Percentiles rank a stretch among this genome's conserved stretches.
Conservation (phyloP, 2,797 vertebrate genomes). For the Austrolebias charrua region DNA sequence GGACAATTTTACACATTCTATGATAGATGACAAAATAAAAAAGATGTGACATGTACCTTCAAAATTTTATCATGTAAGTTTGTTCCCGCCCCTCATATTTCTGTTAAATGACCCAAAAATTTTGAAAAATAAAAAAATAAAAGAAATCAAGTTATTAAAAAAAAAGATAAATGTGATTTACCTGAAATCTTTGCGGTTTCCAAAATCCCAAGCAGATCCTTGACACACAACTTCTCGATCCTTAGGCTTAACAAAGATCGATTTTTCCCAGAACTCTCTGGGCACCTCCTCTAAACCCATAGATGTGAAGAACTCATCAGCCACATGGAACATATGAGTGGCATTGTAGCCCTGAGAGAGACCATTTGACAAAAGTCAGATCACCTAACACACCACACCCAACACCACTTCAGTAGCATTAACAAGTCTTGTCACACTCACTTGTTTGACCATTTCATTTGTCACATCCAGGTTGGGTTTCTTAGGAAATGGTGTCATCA, state of each 20-base stretch:
- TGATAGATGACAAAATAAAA: neutral
- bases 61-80: no score
- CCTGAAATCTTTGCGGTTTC: conserved; percentile 97
- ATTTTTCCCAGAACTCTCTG: conserved; percentile 85
- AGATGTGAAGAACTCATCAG: conserved; percentile 94
- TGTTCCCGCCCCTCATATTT: no score
- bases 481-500: conserved; percentile 91
- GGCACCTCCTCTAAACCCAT: conserved; percentile 88
- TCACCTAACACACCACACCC: no score
- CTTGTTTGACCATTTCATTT: conserved; percentile 82
- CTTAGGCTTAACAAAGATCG: conserved; percentile 93
- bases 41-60: neutral
- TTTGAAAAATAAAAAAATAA: no score
- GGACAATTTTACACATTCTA: neutral
- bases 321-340: conserved; percentile 87
- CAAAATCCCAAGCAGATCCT: conserved; percentile 98
- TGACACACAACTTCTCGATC: conserved; percentile 93
- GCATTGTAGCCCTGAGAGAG: conserved; percentile 86
- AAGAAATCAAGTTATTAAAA: no score
- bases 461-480: conserved; percentile 93
- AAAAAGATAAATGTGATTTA: conserved; percentile 45
- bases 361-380: neutral
- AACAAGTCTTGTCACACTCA: conserved; percentile 58
- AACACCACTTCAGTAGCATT: neutral
- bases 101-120: no score